These are phyloP conservation scores for Dryoscopus gambensis DNA, from an alignment of 2,113 vertebrate species.

Conservation along the genomic window DNA sequence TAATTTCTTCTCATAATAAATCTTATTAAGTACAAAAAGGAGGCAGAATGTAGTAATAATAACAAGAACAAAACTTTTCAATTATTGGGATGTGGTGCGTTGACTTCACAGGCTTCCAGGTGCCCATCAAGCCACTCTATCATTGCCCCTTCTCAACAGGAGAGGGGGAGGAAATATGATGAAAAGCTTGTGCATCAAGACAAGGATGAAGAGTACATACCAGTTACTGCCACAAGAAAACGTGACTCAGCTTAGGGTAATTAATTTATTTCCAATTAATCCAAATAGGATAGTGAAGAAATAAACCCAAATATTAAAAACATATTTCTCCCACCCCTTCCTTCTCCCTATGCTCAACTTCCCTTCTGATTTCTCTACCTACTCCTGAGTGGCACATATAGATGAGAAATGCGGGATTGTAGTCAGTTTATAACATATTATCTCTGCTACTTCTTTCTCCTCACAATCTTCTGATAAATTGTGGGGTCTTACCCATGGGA, in stretches of 20 bases:
- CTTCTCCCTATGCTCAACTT: not conserved
- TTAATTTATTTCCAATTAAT: not conserved
- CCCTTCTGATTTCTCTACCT: not conserved
- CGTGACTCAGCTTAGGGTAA: not conserved
- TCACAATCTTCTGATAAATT: not conserved
- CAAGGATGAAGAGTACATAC: not conserved
- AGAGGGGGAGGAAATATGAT: not conserved
- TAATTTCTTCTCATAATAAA: not conserved
- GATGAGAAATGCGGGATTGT: not conserved
- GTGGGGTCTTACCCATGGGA: accelerated
- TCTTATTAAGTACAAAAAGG: not conserved
- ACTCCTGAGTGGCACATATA: not conserved
- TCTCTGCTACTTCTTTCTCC: not conserved
- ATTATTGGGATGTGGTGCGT: not conserved
- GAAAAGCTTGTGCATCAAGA: not conserved
- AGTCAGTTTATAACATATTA: not conserved
- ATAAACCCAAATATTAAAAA: not conserved
- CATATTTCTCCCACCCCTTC: accelerated
- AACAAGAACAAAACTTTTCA: not conserved
- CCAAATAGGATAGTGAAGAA: not conserved
- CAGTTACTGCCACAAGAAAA: not conserved
- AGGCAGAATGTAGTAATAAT: not conserved
- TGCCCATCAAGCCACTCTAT: not conserved
- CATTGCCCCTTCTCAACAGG: not conserved
- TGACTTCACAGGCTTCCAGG: not conserved